Conservation (phyloP, 2,888 invertebrate species). For the Desoria tigrina region DNA sequence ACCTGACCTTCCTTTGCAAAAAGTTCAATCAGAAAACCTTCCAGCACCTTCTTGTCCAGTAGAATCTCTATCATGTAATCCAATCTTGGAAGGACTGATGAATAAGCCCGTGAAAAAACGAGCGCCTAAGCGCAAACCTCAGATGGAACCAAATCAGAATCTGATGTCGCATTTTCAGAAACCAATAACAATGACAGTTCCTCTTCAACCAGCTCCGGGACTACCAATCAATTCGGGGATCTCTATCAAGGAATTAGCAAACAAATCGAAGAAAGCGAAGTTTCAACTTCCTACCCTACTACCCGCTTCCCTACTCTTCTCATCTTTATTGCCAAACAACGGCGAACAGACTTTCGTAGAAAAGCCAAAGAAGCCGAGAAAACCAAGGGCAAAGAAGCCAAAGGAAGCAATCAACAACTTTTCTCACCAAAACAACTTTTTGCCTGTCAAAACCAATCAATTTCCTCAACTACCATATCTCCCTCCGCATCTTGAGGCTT, state of each 20-base stretch:
- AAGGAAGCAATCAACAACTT: not conserved
- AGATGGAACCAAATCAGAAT: not conserved
- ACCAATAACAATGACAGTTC: constrained; percentile 10
- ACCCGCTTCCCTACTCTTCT: not conserved
- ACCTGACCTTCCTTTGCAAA: constrained; percentile 2
- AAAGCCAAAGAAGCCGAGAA: constrained; percentile 4
- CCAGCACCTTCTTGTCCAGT: not conserved
- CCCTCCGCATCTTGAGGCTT: constrained; percentile 15
- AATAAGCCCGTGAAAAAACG: constrained; percentile 9
- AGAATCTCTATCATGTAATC: constrained; percentile 1
- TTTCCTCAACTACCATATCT: constrained; percentile 10
- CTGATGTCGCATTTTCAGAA: not conserved
- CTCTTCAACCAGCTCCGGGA: constrained; percentile 13
- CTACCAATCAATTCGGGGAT: not conserved
- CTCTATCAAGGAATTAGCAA: not conserved
- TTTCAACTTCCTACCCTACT: not conserved
- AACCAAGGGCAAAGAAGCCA: constrained; percentile 2
- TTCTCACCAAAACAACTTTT: not conserved
- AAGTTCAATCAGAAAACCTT: not conserved
- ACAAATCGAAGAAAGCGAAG: not conserved
- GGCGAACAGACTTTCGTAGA: not conserved
- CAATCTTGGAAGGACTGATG: constrained; percentile 10
- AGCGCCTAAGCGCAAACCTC: not conserved
- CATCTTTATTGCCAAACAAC: constrained; percentile 2
- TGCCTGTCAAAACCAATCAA: not conserved